phyloP scores from a whole-genome alignment of 64 coral and sea anemone species.

The Montipora efflorescens region DNA sequence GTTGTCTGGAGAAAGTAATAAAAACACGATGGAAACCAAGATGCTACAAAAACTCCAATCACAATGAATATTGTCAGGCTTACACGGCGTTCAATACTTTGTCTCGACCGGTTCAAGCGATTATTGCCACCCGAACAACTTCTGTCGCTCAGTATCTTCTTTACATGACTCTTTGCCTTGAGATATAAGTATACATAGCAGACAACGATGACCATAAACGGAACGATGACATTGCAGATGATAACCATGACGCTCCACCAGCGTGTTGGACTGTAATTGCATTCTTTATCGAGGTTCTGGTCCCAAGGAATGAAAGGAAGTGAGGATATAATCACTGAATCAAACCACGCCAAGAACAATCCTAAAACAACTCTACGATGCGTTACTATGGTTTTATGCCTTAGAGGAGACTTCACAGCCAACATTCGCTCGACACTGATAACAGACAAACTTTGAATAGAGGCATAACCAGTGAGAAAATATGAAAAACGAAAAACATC shows the following conservation, averaged over 20 bases:
- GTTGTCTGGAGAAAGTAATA: conserved; percentile 87
- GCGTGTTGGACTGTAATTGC: conserved; percentile 79
- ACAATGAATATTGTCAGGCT: conserved; percentile 96
- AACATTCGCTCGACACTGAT: conserved; percentile 88
- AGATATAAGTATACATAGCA: conserved; percentile 89
- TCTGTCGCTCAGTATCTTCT: conserved; percentile 56
- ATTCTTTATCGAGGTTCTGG: conserved; percentile 46
- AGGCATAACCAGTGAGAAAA: conserved; percentile 93
- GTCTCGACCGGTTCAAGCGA: conserved; percentile 25
- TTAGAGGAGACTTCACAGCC: conserved; percentile 77
- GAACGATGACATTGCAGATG: conserved; percentile 79
- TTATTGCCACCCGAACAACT: background rate
- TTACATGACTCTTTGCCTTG: conserved; percentile 70
- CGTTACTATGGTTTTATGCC: conserved; percentile 70
- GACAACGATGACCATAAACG: conserved; percentile 75
- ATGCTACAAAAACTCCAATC: conserved; percentile 83
- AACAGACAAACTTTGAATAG: conserved; percentile 82
- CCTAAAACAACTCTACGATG: conserved; percentile 60
- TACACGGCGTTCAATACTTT: conserved; percentile 81
- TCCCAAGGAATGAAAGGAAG: conserved; percentile 88
- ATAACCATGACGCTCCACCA: conserved; percentile 98
- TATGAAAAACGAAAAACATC: conserved; percentile 85
- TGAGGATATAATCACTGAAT: conserved; percentile 55
- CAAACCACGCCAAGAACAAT: conserved; percentile 72
- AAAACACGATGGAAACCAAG: conserved; percentile 92